Evolutionary conservation across 2,113 vertebrate genomes (phyloP).

Genomic region (Gallinago media): DNA sequence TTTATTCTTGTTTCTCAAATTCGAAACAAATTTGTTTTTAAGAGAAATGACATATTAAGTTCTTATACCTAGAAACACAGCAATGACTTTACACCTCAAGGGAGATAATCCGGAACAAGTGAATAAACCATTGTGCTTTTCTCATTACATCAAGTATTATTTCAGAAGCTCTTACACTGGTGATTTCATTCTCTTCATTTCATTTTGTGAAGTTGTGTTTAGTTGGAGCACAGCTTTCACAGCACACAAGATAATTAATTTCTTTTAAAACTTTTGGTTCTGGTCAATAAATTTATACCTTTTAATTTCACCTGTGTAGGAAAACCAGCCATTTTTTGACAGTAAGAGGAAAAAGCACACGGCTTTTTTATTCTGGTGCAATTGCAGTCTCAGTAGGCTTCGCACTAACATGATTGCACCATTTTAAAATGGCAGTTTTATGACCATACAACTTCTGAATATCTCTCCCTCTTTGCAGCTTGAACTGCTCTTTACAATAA

Average conservation of each 20-base stretch:
- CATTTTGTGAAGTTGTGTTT: neutral
- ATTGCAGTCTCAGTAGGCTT: neutral
- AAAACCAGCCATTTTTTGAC: neutral
- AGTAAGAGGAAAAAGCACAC: neutral
- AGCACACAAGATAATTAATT: neutral
- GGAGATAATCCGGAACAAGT: neutral
- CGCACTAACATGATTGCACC: neutral
- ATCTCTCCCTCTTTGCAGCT: neutral
- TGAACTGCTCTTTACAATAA: neutral
- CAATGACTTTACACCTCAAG: neutral
- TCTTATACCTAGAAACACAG: neutral
- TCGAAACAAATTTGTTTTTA: neutral
- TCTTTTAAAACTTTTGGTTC: neutral
- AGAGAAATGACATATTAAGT: neutral
- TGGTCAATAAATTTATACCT: neutral
- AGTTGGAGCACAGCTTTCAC: neutral
- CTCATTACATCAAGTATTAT: neutral
- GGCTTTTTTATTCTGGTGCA: neutral
- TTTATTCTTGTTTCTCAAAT: neutral
- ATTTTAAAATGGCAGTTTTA: neutral
- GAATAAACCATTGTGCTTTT: neutral
- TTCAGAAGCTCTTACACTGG: neutral
- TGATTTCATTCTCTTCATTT: neutral
- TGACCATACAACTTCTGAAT: neutral
- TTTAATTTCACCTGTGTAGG: neutral